Conservation (phyloP, 2,888 invertebrate species). For the Amiota communis region DNA sequence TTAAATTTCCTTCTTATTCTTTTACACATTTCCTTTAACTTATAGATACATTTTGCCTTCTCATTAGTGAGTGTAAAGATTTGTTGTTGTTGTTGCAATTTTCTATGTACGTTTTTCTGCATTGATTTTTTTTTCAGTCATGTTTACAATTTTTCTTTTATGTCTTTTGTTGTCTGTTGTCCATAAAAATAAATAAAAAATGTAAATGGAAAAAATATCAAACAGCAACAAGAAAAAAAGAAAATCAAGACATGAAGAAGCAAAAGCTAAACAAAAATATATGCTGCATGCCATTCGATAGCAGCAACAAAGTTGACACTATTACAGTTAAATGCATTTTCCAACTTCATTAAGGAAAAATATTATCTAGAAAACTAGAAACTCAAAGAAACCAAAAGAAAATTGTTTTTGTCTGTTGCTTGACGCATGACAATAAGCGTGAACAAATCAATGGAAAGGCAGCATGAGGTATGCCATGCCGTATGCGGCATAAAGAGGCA, state of each 20-base stretch:
- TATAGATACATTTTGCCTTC: too few relatives aligned
- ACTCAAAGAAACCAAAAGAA: background rate
- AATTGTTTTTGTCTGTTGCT: too few relatives aligned
- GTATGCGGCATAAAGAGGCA: too few relatives aligned
- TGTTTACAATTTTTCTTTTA: constrained; percentile 46
- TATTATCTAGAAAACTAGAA: constrained; percentile 7
- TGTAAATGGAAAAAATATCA: constrained; percentile 62
- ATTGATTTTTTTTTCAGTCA: constrained; percentile 13
- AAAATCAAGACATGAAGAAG: constrained; percentile 3
- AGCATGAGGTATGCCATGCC: too few relatives aligned
- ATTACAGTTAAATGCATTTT: constrained; percentile 39
- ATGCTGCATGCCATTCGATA: too few relatives aligned
- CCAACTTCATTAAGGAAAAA: constrained; percentile 62
- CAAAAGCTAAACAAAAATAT: too few relatives aligned
- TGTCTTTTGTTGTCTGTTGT: constrained; percentile 17
- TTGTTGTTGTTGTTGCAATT: constrained; percentile 5
- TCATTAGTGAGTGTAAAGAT: background rate
- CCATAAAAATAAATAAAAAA: constrained; percentile 54
- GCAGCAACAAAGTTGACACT: constrained; percentile 45
- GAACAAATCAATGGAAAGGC: too few relatives aligned
- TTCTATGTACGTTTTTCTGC: constrained; percentile 19
- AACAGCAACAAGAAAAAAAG: background rate
- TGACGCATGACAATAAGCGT: too few relatives aligned
- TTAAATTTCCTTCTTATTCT: background rate
- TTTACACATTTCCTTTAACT: background rate